Base-by-base conservation (phyloP, 2,888 invertebrate species). In the Tuta absoluta region DNA sequence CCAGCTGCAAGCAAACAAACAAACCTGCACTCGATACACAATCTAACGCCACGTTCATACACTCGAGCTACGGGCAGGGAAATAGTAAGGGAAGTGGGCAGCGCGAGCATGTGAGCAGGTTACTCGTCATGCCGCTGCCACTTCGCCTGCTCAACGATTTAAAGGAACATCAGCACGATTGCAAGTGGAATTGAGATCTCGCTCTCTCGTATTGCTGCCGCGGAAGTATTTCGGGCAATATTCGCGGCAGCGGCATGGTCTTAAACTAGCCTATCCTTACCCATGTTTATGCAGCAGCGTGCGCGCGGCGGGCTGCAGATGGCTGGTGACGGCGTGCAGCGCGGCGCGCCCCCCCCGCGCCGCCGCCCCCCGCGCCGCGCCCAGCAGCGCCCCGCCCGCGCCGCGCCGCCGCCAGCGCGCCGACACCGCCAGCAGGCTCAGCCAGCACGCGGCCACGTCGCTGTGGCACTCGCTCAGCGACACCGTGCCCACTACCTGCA, bases 1-100 rank as follows among this genome's bases (percentile, higher is more conserved):
- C 81, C 80, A 84, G 14, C 84, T 79, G 72, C 60, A 14, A n/a
- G n/a, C n/a, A 45, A n/a, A 58, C 14, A 41, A 33, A 48, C 17
- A 48, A 10, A 45, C 62, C 41, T 28, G 12, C 38, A 33, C 8
- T 33, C 3, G 4, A 33, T 33, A 7, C 33, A 33, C 33, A 33
- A 7, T 33, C 3, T 33, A 33, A 33, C 3, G 33, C 3, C n/a
- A n/a, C n/a, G n/a, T n/a, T n/a, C n/a, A n/a, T n/a, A n/a, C n/a
- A n/a, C n/a, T n/a, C n/a, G n/a, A n/a, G n/a, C n/a, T n/a, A n/a
- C n/a, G n/a, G n/a, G n/a, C n/a, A n/a, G n/a, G n/a, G n/a, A n/a
- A n/a, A n/a, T n/a, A n/a, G n/a, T n/a, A n/a, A n/a, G n/a, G n/a
- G n/a, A n/a, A n/a, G n/a, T n/a, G n/a, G n/a, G n/a, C n/a, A n/a